These are phyloP conservation scores for Habroteleia sp. DNA, from an alignment of 2,888 invertebrate species.

Conservation along the genomic window DNA sequence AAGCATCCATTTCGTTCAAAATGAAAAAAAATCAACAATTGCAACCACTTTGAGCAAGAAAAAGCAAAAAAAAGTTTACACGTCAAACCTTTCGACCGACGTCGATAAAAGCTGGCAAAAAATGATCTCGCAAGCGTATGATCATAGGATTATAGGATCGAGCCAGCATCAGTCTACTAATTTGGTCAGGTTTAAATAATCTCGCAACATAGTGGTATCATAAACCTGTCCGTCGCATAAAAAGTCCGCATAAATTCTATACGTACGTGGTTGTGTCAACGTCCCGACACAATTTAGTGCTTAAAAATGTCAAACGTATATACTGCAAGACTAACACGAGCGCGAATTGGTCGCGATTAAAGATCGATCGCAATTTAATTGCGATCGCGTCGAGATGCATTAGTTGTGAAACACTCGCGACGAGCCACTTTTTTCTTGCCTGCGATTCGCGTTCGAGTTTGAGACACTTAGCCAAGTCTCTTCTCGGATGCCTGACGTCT, in stretches of 20 bases:
- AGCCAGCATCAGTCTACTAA: conserved; percentile 7
- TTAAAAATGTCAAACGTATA: conserved; percentile 34
- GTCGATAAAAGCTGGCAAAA: too few species aligned
- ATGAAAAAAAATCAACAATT: too few species aligned
- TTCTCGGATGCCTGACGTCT: conserved; percentile 17
- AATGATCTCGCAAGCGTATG: too few species aligned
- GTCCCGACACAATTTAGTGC: conserved; percentile 26
- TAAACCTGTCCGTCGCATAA: conserved; percentile 19
- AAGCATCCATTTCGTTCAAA: too few species aligned
- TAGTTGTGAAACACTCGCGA: conserved; percentile 16
- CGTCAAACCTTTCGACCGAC: too few species aligned
- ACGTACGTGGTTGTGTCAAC: conserved; percentile 39
- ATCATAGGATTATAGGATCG: background rate
- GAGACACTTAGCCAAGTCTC: background rate
- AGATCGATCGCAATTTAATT: conserved; percentile 51
- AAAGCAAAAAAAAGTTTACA: too few species aligned
- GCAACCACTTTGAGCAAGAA: too few species aligned
- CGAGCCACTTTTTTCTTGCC: conserved; percentile 3
- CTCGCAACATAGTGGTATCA: conserved; percentile 4
- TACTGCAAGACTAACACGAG: conserved; percentile 24
- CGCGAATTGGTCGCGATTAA: conserved; percentile 36
- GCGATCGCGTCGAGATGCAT: conserved; percentile 35
- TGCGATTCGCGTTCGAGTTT: background rate
- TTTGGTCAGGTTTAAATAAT: conserved; percentile 23
- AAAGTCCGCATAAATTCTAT: conserved; percentile 15